A percentile compares a stretch with the other conserved stretches of the same genome.
Evolutionary conservation across 2,888 invertebrate species (phyloP).

Genomic region (Phrixothrix hirtus): DNA sequence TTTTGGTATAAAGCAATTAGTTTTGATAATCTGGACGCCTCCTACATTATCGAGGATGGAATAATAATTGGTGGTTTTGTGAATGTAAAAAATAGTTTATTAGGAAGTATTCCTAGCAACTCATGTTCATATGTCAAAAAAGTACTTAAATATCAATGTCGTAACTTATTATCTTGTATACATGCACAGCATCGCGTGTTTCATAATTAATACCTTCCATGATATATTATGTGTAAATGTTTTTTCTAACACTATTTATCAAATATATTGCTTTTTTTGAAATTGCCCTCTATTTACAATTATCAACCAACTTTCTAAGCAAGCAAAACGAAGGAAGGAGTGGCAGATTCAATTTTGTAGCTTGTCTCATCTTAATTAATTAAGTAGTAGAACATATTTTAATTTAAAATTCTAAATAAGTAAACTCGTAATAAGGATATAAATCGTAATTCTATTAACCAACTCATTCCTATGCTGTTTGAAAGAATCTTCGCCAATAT

Average conservation of each 20-base stretch:
- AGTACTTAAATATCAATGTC: neutral
- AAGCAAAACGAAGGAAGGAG: conserved; percentile 1
- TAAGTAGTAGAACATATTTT: conserved; percentile 18
- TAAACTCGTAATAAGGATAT: conserved; percentile 14
- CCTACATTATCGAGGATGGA: neutral
- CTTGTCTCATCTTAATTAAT: conserved; percentile 15
- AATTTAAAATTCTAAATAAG: conserved; percentile 12
- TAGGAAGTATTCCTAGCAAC: neutral
- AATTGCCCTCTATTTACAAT: neutral
- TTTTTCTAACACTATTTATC: neutral
- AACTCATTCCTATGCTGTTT: conserved; percentile 11
- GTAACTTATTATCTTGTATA: neutral
- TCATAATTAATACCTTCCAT: conserved; percentile 5
- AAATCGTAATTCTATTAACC: conserved; percentile 20
- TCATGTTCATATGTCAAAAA: neutral
- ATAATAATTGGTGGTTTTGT: neutral
- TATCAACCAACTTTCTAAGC: neutral
- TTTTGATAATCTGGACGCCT: neutral
- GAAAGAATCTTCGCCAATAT: conserved; percentile 13
- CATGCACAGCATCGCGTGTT: neutral
- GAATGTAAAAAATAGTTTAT: neutral
- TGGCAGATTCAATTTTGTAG: conserved; percentile 11
- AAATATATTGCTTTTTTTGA: neutral
- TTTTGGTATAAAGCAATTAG: neutral
- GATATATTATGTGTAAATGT: conserved; percentile 6